Evolutionary conservation across 2,888 invertebrate genomes (phyloP).

Genomic region (Entomobrya proxima): DNA sequence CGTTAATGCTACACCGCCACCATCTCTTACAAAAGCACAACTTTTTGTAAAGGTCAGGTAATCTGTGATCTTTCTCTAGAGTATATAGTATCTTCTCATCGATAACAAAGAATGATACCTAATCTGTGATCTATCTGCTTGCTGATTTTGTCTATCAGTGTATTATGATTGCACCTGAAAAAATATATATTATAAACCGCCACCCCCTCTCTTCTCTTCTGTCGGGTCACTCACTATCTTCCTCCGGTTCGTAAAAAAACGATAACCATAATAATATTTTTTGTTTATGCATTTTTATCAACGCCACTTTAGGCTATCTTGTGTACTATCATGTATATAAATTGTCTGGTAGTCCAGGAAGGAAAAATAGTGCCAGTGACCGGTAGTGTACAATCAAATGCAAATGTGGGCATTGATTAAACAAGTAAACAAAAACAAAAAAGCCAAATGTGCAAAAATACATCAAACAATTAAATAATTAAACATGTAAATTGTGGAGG

Average conservation of each 20-base stretch:
- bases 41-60: background rate
- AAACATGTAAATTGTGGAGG: too few relatives aligned
- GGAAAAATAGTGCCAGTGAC: background rate
- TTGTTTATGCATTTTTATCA: slow-evolving; percentile 21
- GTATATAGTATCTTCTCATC: slow-evolving; percentile 20
- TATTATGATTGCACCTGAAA: background rate
- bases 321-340: background rate
- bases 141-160: slow-evolving; percentile 14
- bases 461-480: too few relatives aligned
- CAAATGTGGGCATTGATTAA: background rate
- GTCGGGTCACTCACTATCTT: slow-evolving; percentile 25
- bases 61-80: background rate
- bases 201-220: background rate
- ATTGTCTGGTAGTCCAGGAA: background rate
- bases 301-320: slow-evolving; percentile 6
- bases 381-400: background rate
- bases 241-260: background rate
- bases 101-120: slow-evolving; percentile 33
- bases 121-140: slow-evolving; percentile 22
- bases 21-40: background rate
- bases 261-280: slow-evolving; percentile 10
- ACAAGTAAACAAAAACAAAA: background rate
- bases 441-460: background rate
- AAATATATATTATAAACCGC: too few relatives aligned
- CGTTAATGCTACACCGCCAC: too few relatives aligned